A percentile compares a stretch with the other conserved stretches of the same genome.
Conservation (phyloP, 2,888 invertebrate genomes). For the Limnephilus auricula region DNA sequence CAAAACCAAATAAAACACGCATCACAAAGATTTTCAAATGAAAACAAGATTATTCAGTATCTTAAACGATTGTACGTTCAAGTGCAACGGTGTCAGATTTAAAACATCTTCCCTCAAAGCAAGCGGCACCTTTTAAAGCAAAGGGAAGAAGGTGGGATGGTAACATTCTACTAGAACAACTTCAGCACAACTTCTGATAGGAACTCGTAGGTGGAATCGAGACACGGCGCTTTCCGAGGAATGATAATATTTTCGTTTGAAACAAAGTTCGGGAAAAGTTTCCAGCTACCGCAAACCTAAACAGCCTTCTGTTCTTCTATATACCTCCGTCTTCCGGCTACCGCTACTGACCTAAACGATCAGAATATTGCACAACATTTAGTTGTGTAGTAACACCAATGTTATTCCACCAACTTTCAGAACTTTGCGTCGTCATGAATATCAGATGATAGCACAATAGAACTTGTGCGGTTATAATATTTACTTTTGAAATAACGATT, state of each 20-base stretch:
- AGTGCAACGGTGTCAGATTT: no score
- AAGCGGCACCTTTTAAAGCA: no score
- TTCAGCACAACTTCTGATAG: neutral
- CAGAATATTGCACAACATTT: neutral
- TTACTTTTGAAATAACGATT: neutral
- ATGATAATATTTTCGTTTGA: conserved; percentile 9
- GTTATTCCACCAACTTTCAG: neutral
- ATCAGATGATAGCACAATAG: neutral
- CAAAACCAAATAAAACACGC: no score
- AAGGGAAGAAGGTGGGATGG: no score
- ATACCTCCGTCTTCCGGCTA: neutral
- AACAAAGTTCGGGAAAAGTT: conserved; percentile 6
- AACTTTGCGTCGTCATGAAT: neutral
- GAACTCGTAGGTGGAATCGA: neutral
- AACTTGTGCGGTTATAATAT: neutral
- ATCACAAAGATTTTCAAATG: no score
- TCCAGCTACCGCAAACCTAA: neutral
- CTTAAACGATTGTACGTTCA: no score
- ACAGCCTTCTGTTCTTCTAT: neutral
- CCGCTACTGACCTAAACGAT: no score
- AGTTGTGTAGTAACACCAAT: no score
- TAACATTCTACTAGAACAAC: neutral
- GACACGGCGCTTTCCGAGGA: neutral
- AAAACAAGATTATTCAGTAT: no score
- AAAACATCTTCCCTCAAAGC: no score